phyloP scores from a whole-genome alignment of 2,888 invertebrate genomes.

The Cryptocheilus praepositus region DNA sequence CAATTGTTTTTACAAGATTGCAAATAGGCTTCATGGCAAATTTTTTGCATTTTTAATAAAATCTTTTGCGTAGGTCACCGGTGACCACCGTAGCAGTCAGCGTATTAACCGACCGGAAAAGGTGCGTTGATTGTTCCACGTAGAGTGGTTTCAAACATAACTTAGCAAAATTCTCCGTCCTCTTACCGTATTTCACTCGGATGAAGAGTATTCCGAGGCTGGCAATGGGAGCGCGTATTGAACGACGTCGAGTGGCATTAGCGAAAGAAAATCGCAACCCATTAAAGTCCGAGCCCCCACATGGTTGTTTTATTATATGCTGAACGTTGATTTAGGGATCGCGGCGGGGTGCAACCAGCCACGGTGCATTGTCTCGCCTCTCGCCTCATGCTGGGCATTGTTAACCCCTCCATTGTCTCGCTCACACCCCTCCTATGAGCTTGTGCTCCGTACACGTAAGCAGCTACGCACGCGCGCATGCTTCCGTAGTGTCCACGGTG shows the following conservation, averaged over 20 bases:
- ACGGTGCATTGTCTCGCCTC: constrained; percentile 67
- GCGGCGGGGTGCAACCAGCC: constrained; percentile 59
- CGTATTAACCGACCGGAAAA: too few relatives aligned
- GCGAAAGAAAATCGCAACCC: constrained; percentile 66
- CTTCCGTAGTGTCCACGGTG: constrained; percentile 26
- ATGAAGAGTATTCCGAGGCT: neutral
- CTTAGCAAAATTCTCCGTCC: too few relatives aligned
- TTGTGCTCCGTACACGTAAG: neutral
- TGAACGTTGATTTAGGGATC: constrained; percentile 71
- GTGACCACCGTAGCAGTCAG: too few relatives aligned
- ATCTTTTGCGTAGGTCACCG: too few relatives aligned
- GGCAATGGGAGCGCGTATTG: neutral
- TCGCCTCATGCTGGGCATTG: constrained; percentile 68
- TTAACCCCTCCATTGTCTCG: constrained; percentile 69
- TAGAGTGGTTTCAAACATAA: too few relatives aligned
- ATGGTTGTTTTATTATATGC: constrained; percentile 69
- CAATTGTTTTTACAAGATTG: too few relatives aligned
- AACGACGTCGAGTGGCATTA: constrained; percentile 14
- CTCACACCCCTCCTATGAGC: constrained; percentile 18
- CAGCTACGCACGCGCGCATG: constrained; percentile 30
- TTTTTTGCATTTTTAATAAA: too few relatives aligned
- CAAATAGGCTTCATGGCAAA: too few relatives aligned
- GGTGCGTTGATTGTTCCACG: too few relatives aligned
- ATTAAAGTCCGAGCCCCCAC: constrained; percentile 59
- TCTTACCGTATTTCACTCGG: too few relatives aligned